Percentiles rank a stretch among this genome's conserved stretches.
These are phyloP conservation scores for Tokudaia tokunoshimensis DNA, from an alignment of 2,797 vertebrate species.

Conservation along the genomic window DNA sequence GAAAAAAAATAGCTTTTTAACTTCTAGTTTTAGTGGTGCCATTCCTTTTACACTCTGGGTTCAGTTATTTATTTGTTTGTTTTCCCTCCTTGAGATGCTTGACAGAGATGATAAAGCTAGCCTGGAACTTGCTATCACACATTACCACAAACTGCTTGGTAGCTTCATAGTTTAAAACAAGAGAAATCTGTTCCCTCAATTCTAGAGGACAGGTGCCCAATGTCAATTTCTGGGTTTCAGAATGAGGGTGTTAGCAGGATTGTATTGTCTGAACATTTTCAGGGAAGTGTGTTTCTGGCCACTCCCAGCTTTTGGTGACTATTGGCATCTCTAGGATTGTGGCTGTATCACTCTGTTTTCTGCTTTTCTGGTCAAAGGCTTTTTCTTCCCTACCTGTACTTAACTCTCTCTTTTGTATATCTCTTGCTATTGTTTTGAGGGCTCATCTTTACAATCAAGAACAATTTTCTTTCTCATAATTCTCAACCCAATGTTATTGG, in stretches of 20 bases:
- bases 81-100: not conserved
- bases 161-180: conserved; percentile 3
- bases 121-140: not conserved
- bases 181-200: not conserved
- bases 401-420: not conserved
- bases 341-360: not conserved
- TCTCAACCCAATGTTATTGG: not conserved
- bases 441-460: not conserved
- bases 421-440: not conserved
- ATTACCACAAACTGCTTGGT: not conserved
- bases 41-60: not conserved
- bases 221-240: not conserved
- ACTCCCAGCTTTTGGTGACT: not conserved
- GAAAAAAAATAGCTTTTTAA: not conserved
- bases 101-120: not conserved
- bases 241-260: not conserved
- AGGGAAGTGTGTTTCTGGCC: not conserved
- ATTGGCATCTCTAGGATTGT: not conserved
- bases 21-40: not conserved
- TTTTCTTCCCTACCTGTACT: not conserved
- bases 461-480: not conserved
- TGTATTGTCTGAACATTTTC: not conserved
- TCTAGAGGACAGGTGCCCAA: not conserved
- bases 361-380: not conserved
- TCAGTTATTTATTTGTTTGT: not conserved